These are phyloP conservation scores for Choristoneura fumiferana DNA, from an alignment of 1,140 invertebrate species.

Conservation along the genomic window DNA sequence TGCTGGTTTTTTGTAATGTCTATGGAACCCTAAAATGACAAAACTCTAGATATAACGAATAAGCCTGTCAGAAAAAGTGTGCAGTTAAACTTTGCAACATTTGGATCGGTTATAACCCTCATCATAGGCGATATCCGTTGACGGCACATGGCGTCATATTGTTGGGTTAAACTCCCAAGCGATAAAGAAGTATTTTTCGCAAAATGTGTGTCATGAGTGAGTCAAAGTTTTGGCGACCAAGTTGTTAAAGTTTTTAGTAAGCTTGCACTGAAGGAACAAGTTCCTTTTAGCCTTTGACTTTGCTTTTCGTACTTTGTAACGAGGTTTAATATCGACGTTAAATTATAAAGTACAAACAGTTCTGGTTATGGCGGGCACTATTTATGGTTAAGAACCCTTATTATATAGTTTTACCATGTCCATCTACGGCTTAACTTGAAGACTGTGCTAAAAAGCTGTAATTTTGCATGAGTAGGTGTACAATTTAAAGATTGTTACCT, in stretches of 20 bases:
- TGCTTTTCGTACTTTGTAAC: not conserved
- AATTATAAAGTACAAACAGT: too few relatives aligned
- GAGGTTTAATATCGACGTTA: not conserved
- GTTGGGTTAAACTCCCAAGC: constrained; percentile 13
- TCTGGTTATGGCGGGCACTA: too few relatives aligned
- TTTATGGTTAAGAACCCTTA: too few relatives aligned
- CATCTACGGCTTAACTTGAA: too few relatives aligned
- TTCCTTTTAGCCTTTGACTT: constrained; percentile 3
- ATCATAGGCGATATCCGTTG: not conserved
- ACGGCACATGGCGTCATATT: constrained; percentile 2
- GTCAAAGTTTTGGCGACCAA: not conserved
- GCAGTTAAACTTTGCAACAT: not conserved
- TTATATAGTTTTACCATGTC: too few relatives aligned
- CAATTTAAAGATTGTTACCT: too few relatives aligned
- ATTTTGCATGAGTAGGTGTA: too few relatives aligned
- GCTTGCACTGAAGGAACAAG: not conserved
- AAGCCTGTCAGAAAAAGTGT: too few relatives aligned
- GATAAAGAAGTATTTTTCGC: constrained; percentile 18
- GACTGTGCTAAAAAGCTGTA: too few relatives aligned
- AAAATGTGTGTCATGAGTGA: constrained; percentile 6
- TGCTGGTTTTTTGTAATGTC: too few relatives aligned
- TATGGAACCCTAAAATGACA: too few relatives aligned
- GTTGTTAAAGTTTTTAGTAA: constrained; percentile 9
- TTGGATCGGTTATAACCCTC: not conserved
- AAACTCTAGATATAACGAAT: too few relatives aligned